Evolutionary conservation across 2,113 vertebrate genomes (phyloP), one percentile per base, ranked within the genome.

Genomic region (Nerophis lumbriciformis): DNA sequence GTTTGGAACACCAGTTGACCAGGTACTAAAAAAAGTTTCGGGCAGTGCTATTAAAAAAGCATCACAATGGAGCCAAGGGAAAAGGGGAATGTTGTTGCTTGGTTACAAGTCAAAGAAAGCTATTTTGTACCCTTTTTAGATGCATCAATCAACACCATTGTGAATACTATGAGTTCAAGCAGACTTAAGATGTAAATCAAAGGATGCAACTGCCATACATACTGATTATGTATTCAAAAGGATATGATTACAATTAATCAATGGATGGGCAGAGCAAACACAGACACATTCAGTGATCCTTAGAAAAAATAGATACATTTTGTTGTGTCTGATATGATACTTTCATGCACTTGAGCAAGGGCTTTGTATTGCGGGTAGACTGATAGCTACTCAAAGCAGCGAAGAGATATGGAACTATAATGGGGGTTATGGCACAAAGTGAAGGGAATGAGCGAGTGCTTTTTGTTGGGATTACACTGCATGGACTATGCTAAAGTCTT

Each of bases 401-500:
- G 68, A 52, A 71, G 53, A 61, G 58, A 73, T 76, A 75, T 48
- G 44, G 37, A 44, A 49, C 53, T 59, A 69, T 13, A 42, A 66
- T 38, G 54, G 66, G 47, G 66, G 59, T 74, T 51, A 61, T 52
- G 61, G 57, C 56, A 62, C 63, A 68, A 44, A 62, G 42, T 67
- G 2, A 16, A 62, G 51, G 49, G 64, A 56, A 44, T 12, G 48
- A 52, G 52, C 10, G 37, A 28, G 14, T 55, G 53, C 39, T 72
- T 73, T 68, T 15, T 45, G 48, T 12, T 64, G 44, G 50, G 74
- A 28, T 44, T 68, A 12, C 10, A 60, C 50, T 60, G 44, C 39
- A 44, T 6, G 12, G 6, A 12, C 21, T 44, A n/a, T 35, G 8
- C 59, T 60, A 48, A 56, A 60, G 58, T 75, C 81, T 92, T 90